These are phyloP conservation scores for Caenorhabditis becei DNA, from an alignment of 2,888 invertebrate genomes.

Conservation along the genomic window DNA sequence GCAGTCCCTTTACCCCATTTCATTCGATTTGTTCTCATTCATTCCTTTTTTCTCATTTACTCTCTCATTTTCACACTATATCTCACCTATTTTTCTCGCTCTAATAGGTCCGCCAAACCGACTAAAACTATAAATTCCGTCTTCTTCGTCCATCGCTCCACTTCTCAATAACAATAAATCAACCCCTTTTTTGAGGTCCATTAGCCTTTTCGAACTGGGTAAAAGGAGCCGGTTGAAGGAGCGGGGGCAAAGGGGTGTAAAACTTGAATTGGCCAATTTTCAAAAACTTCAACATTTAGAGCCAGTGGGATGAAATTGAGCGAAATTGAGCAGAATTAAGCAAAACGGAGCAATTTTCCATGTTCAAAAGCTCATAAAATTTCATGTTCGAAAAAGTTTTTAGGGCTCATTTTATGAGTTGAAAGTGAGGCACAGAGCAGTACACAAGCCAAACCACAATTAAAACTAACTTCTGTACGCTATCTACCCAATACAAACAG, in stretches of 20 bases:
- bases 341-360: too few species aligned
- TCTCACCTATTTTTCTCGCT: slow-evolving; percentile 1
- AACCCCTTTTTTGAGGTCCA: slow-evolving; percentile 2
- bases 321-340: too few species aligned
- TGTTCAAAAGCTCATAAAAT: too few species aligned
- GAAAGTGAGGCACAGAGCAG: too few species aligned
- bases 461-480: too few species aligned
- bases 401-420: too few species aligned
- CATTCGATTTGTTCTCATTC: slow-evolving; percentile 28
- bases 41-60: slow-evolving; percentile 3
- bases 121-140: slow-evolving; percentile 51
- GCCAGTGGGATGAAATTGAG: too few species aligned
- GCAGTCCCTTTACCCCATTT: slow-evolving; percentile 3
- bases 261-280: too few species aligned
- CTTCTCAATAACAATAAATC: slow-evolving; percentile 44
- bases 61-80: background rate
- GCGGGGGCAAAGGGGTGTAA: background rate
- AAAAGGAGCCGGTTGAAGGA: background rate
- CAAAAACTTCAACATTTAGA: too few species aligned
- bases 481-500: too few species aligned
- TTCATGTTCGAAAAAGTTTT: too few species aligned
- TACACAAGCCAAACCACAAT: too few species aligned
- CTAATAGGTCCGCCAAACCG: slow-evolving; percentile 15
- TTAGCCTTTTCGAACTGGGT: slow-evolving; percentile 6
- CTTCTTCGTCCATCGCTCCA: background rate